Evolutionary conservation across 2,797 vertebrate genomes (phyloP).

Genomic region (Micrastur ruficollis): DNA sequence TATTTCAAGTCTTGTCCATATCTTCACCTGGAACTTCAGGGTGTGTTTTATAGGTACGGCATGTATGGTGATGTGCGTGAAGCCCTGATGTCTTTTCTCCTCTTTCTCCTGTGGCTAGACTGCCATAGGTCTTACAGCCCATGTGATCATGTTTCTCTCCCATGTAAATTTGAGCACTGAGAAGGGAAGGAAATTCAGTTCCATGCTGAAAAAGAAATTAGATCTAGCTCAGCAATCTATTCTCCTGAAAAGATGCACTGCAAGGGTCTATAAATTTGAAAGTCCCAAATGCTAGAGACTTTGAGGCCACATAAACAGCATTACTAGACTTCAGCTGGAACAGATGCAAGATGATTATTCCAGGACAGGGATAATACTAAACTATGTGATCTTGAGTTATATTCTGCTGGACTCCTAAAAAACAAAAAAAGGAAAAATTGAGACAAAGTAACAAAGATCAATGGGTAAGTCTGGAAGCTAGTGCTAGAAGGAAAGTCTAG

Average conservation of each 20-base stretch:
- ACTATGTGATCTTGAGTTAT: background rate
- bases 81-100: background rate
- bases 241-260: background rate
- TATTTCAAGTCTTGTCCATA: background rate
- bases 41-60: background rate
- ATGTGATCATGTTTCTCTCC: background rate
- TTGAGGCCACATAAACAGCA: background rate
- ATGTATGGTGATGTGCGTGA: background rate
- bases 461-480: background rate
- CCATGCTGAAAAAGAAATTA: background rate
- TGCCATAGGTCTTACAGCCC: background rate
- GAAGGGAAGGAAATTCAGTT: background rate
- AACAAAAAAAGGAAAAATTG: background rate
- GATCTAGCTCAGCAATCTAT: background rate
- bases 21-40: background rate
- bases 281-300: background rate
- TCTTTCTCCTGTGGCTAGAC: background rate
- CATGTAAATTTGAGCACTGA: background rate
- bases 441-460: background rate
- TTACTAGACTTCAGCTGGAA: background rate
- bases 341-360: background rate
- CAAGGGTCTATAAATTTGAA: background rate
- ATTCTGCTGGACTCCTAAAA: background rate
- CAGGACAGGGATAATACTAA: background rate
- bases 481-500: background rate